phyloP scores from a whole-genome alignment of 1,140 invertebrate species.

The Temnothorax curvispinosus region DNA sequence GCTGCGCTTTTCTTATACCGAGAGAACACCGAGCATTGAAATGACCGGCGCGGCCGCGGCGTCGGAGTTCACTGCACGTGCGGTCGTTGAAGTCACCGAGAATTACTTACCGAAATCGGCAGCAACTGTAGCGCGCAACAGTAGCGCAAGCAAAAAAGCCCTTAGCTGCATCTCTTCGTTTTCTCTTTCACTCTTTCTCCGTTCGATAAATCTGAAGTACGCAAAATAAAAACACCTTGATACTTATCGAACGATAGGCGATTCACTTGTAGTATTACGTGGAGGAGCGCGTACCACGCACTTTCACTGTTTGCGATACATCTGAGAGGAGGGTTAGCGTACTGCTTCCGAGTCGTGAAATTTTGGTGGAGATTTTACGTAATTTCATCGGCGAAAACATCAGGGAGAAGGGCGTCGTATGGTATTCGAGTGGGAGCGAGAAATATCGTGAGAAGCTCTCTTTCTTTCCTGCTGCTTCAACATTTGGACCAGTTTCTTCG shows the following conservation, averaged over 20 bases:
- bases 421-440: background rate
- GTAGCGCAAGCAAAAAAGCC: background rate
- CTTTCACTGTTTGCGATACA: constrained; percentile 83
- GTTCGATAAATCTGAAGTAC: background rate
- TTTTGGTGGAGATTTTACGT: constrained; percentile 79
- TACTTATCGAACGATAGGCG: background rate
- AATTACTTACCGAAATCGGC: constrained; percentile 61
- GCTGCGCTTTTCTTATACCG: background rate
- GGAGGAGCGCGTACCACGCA: constrained; percentile 65
- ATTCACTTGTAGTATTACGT: background rate
- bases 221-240: background rate
- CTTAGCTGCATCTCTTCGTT: constrained; percentile 9
- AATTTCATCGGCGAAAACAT: constrained; percentile 61
- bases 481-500: background rate
- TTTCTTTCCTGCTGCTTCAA: no score
- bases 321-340: constrained; percentile 72
- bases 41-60: background rate
- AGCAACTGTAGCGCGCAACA: background rate
- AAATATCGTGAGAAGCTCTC: background rate
- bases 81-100: background rate
- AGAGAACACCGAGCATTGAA: background rate
- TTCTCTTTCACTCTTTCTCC: background rate
- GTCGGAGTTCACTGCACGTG: background rate
- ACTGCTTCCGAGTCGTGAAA: constrained; percentile 48
- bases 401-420: background rate